Evolutionary conservation across 2,888 invertebrate genomes (phyloP).

Genomic region (Hydraecia micacea): DNA sequence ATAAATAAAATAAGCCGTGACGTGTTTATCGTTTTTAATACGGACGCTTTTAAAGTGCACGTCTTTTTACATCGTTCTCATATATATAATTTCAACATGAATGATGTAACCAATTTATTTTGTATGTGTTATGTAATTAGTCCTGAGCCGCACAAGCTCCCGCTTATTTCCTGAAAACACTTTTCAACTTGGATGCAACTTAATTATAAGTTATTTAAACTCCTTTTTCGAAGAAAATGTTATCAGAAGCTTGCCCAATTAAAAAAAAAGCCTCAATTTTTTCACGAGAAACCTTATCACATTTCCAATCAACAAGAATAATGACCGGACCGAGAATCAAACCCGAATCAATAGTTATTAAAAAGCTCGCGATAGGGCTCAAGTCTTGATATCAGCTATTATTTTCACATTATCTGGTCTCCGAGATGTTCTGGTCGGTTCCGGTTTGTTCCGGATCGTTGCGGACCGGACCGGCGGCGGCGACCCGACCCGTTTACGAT

Average conservation of each 20-base stretch:
- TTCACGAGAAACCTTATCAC: slow-evolving; percentile 18
- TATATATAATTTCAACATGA: no score
- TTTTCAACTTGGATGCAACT: neutral
- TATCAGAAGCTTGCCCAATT: neutral
- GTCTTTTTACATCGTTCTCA: no score
- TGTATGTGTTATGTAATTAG: no score
- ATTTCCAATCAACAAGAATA: slow-evolving; percentile 51
- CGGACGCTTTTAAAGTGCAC: no score
- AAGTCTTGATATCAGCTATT: slow-evolving; percentile 43
- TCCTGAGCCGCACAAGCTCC: neutral
- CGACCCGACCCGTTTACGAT: slow-evolving; percentile 9
- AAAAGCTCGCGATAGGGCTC: slow-evolving; percentile 36
- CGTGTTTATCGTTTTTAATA: no score
- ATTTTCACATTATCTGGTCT: slow-evolving; percentile 49
- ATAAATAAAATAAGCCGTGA: no score
- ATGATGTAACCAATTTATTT: no score
- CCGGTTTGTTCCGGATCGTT: slow-evolving; percentile 18
- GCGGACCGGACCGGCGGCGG: neutral
- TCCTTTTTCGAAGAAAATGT: accelerated
- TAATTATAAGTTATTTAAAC: neutral
- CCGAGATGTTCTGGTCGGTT: slow-evolving; percentile 16
- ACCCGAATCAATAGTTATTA: slow-evolving; percentile 49
- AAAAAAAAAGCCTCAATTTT: neutral
- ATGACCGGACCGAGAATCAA: neutral
- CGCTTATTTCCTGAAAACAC: neutral